These are phyloP conservation scores for Gobionotothen gibberifrons DNA, from an alignment of 2,797 vertebrate genomes.

Conservation along the genomic window DNA sequence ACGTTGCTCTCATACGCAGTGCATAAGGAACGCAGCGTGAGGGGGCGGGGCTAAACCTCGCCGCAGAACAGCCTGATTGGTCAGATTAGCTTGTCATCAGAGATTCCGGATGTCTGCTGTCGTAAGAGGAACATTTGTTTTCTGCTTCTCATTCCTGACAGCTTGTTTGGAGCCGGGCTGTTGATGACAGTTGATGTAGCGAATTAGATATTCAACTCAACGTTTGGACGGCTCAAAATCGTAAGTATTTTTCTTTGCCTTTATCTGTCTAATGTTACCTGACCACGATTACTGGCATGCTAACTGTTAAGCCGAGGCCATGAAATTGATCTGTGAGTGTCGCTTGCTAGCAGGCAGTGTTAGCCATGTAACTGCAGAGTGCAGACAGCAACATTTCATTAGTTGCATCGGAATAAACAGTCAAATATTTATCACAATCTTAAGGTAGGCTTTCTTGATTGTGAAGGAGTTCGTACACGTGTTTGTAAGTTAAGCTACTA, in stretches of 20 bases:
- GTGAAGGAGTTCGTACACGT: not conserved
- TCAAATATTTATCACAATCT: not conserved
- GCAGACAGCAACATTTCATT: slow-evolving; percentile 17
- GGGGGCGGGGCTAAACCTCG: slow-evolving; percentile 35
- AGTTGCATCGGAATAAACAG: slow-evolving; percentile 22
- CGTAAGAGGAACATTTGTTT: slow-evolving; percentile 73
- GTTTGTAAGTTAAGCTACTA: not conserved
- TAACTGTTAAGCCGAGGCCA: slow-evolving; percentile 65
- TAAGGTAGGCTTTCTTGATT: not conserved
- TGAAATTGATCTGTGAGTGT: slow-evolving; percentile 68
- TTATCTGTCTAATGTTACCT: slow-evolving; percentile 5
- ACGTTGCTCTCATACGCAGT: too few species aligned
- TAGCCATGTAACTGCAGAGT: slow-evolving; percentile 56
- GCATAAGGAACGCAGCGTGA: not conserved
- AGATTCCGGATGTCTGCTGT: slow-evolving; percentile 73
- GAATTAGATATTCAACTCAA: slow-evolving; percentile 19
- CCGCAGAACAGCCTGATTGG: slow-evolving; percentile 59
- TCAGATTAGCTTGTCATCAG: slow-evolving; percentile 41
- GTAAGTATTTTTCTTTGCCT: slow-evolving; percentile 54
- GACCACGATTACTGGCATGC: slow-evolving; percentile 16
- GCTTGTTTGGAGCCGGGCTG: slow-evolving; percentile 46
- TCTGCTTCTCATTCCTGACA: slow-evolving; percentile 69
- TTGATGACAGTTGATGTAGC: slow-evolving; percentile 42
- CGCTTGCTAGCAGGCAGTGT: slow-evolving; percentile 66
- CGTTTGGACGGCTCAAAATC: slow-evolving; percentile 40